Evolutionary conservation across 2,888 invertebrate genomes (phyloP).

Genomic region (Lasioglossum zephyrum): DNA sequence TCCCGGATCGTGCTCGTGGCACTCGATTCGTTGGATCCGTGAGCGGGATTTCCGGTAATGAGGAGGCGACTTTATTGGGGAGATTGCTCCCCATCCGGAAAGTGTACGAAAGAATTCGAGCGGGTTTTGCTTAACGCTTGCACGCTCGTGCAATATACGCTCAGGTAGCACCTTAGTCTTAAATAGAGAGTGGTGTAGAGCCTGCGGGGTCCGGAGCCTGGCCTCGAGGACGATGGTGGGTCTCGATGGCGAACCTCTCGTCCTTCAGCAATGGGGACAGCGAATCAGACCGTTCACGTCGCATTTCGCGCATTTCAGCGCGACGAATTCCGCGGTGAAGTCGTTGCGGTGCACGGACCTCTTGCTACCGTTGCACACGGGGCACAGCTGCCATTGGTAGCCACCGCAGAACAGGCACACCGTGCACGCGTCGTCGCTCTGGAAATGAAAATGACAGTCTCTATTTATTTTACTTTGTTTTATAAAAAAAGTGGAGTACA

Average conservation of each 20-base stretch:
- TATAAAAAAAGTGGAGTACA: background rate
- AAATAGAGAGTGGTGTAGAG: slow-evolving; percentile 60
- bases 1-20: background rate
- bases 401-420: slow-evolving; percentile 95
- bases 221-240: slow-evolving; percentile 7
- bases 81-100: background rate
- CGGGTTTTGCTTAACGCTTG: background rate
- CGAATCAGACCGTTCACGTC: slow-evolving; percentile 97
- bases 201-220: slow-evolving; percentile 34
- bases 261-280: slow-evolving; percentile 91
- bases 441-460: slow-evolving; percentile 35
- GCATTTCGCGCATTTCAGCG: slow-evolving; percentile 97
- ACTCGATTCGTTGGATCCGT: background rate
- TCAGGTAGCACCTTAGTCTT: slow-evolving; percentile 75
- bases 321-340: slow-evolving; percentile 97
- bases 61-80: background rate
- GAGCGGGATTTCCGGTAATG: background rate
- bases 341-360: slow-evolving; percentile 97
- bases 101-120: background rate
- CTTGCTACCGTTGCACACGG: slow-evolving; percentile 97
- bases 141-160: slow-evolving; percentile 55
- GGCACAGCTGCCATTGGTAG: slow-evolving; percentile 95
- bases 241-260: slow-evolving; percentile 26
- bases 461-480: background rate
- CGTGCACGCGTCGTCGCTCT: slow-evolving; percentile 70